Conservation (phyloP, 2,113 vertebrate genomes). For the Sapayoa aenigma region DNA sequence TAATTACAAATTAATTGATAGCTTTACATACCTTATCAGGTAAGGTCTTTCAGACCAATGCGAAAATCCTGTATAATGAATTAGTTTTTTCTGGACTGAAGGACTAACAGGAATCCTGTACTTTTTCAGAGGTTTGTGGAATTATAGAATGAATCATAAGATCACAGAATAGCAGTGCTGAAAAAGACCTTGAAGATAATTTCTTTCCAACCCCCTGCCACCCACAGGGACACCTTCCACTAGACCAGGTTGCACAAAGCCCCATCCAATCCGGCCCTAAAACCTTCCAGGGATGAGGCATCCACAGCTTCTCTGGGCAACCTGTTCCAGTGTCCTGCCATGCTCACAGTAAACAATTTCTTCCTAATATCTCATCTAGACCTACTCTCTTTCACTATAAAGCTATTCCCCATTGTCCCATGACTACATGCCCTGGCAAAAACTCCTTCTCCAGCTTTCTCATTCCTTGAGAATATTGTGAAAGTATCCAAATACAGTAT, state of each 20-base stretch:
- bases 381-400: not conserved
- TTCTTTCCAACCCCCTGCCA: too few relatives aligned
- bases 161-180: not conserved
- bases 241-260: accelerated
- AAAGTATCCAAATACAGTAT: not conserved
- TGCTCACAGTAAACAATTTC: not conserved
- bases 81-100: not conserved
- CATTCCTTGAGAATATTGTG: not conserved
- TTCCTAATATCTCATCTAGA: not conserved
- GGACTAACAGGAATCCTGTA: not conserved
- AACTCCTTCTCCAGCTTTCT: not conserved
- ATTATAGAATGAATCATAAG: not conserved
- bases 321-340: not conserved
- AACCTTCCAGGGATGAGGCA: not conserved
- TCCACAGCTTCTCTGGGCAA: not conserved
- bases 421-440: not conserved
- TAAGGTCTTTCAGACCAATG: not conserved
- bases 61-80: not conserved
- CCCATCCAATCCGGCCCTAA: not conserved
- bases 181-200: not conserved
- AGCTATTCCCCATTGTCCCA: not conserved
- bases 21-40: not conserved
- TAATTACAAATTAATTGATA: not conserved
- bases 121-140: not conserved
- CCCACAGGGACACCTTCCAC: not conserved